A percentile compares a stretch with the other conserved stretches of the same genome.
Evolutionary conservation across 1,140 invertebrate species (phyloP).

Genomic region (Drosophila erecta): DNA sequence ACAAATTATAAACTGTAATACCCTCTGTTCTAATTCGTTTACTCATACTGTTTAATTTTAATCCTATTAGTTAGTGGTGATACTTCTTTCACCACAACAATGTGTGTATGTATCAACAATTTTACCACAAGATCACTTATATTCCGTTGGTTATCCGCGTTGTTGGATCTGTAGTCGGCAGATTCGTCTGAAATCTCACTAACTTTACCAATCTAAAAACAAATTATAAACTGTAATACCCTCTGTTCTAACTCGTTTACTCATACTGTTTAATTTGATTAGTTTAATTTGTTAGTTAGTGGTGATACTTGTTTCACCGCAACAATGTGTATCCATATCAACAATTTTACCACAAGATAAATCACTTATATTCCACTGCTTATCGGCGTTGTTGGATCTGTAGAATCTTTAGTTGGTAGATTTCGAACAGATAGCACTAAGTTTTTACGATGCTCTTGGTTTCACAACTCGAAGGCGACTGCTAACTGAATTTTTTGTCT

Average conservation of each 20-base stretch:
- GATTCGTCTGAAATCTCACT: too few relatives aligned
- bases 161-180: too few relatives aligned
- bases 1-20: too few relatives aligned
- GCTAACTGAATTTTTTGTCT: conserved; percentile 17
- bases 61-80: too few relatives aligned
- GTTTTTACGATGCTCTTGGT: background rate
- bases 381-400: conserved; percentile 3
- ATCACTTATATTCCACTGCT: conserved; percentile 14
- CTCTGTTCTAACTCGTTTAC: background rate
- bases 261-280: too few relatives aligned
- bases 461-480: conserved; percentile 13
- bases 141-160: conserved; percentile 11
- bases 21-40: too few relatives aligned
- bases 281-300: too few relatives aligned
- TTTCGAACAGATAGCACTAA: background rate
- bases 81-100: conserved; percentile 9
- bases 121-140: conserved; percentile 18
- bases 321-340: conserved; percentile 22
- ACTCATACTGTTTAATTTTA: too few relatives aligned
- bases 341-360: conserved; percentile 7
- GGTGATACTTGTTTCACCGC: background rate
- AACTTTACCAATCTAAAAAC: background rate
- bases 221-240: background rate
- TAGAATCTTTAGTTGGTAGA: background rate
- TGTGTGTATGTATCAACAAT: conserved; percentile 8